Percentiles rank a stretch among this genome's conserved stretches.
phyloP scores from a whole-genome alignment of 1,140 invertebrate species.

The Zaprionus gabonicus region DNA sequence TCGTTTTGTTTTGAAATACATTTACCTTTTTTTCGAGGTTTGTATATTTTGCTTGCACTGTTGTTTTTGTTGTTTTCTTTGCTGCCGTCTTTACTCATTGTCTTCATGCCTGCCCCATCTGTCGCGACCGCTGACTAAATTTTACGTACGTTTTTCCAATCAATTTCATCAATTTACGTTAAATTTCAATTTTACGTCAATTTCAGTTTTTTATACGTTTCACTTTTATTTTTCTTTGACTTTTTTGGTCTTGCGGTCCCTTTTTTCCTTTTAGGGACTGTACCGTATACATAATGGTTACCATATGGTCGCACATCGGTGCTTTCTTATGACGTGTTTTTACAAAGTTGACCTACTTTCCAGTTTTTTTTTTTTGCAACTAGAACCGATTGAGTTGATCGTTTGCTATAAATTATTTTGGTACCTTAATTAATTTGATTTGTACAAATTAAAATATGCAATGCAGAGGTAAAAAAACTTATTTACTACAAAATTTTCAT shows the following conservation, averaged over 20 bases:
- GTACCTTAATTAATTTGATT: too few relatives aligned
- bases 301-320: slow-evolving; percentile 22
- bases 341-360: background rate
- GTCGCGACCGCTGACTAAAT: slow-evolving; percentile 29
- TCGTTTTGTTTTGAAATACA: slow-evolving; percentile 59
- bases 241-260: slow-evolving; percentile 16
- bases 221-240: slow-evolving; percentile 17
- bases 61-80: slow-evolving; percentile 46
- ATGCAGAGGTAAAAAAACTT: too few relatives aligned
- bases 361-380: background rate
- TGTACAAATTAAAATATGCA: too few relatives aligned
- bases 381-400: background rate
- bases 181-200: slow-evolving; percentile 54
- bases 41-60: slow-evolving; percentile 17
- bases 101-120: slow-evolving; percentile 7
- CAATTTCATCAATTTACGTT: slow-evolving; percentile 70
- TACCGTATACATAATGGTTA: slow-evolving; percentile 1
- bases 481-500: too few relatives aligned
- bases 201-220: slow-evolving; percentile 34
- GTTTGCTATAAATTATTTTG: background rate
- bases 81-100: background rate
- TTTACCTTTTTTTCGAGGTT: slow-evolving; percentile 35
- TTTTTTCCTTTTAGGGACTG: slow-evolving; percentile 24
- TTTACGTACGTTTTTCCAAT: slow-evolving; percentile 69
- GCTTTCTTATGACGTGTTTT: background rate